These are phyloP conservation scores for Lomographa bimaculata DNA, from an alignment of 2,888 invertebrate genomes.

Conservation along the genomic window DNA sequence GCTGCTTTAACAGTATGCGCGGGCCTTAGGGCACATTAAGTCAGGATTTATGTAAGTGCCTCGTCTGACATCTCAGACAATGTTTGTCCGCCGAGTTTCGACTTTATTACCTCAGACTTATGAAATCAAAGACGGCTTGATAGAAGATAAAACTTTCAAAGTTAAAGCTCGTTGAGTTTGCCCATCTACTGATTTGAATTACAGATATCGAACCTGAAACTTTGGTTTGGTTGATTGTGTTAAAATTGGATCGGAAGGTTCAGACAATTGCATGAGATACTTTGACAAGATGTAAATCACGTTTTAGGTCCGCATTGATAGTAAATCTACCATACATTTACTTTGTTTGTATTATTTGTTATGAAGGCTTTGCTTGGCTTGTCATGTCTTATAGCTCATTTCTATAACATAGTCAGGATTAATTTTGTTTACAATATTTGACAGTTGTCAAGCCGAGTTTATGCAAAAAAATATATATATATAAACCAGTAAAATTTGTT, in stretches of 20 bases:
- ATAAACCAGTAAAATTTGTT: too few species aligned
- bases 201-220: constrained; percentile 14
- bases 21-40: constrained; percentile 26
- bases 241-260: constrained; percentile 8
- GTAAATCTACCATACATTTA: too few species aligned
- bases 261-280: neutral
- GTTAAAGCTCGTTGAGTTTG: constrained; percentile 14
- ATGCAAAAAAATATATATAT: too few species aligned
- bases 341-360: too few species aligned
- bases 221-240: constrained; percentile 12
- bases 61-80: constrained; percentile 25
- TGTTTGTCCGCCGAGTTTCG: constrained; percentile 25
- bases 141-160: constrained; percentile 16
- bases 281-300: neutral
- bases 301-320: neutral
- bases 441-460: too few species aligned
- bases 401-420: too few species aligned
- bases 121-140: constrained; percentile 12
- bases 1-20: constrained; percentile 21
- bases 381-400: too few species aligned
- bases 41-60: constrained; percentile 33
- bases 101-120: constrained; percentile 25
- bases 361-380: too few species aligned
- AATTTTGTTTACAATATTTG: too few species aligned
- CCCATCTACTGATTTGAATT: constrained; percentile 17